Conservation (phyloP, 2,888 invertebrate species). For the Pseudeuparius sepicola region DNA sequence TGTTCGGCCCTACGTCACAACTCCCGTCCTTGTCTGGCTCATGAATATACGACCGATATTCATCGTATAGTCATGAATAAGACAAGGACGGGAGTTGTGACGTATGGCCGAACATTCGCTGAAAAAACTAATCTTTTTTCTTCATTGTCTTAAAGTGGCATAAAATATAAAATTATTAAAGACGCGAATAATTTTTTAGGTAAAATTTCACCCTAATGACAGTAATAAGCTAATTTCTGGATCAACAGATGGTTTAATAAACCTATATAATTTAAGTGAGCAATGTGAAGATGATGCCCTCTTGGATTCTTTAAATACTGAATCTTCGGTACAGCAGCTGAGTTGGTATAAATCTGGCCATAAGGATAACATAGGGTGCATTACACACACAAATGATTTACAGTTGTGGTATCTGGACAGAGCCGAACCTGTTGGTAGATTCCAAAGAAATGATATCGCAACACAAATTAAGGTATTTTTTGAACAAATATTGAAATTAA, state of each 20-base stretch:
- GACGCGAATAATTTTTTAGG: constrained; percentile 41
- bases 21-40: no score
- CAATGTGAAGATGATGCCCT: constrained; percentile 71
- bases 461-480: constrained; percentile 44
- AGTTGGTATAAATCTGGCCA: constrained; percentile 43
- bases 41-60: no score
- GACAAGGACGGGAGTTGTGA: no score
- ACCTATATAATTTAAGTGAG: constrained; percentile 69
- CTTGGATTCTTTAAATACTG: constrained; percentile 63
- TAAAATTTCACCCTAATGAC: constrained; percentile 61
- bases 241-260: constrained; percentile 76
- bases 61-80: no score
- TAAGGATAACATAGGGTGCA: constrained; percentile 49
- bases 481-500: background rate
- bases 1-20: no score
- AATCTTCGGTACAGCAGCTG: constrained; percentile 61
- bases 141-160: no score
- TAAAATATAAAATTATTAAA: no score
- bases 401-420: constrained; percentile 57
- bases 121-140: no score
- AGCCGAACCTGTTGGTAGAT: constrained; percentile 49
- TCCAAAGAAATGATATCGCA: constrained; percentile 49
- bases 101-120: no score
- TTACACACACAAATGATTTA: constrained; percentile 62
- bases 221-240: constrained; percentile 61